Conservation (phyloP, 2,797 vertebrate genomes). For the Hypotaenidia philippensis region DNA sequence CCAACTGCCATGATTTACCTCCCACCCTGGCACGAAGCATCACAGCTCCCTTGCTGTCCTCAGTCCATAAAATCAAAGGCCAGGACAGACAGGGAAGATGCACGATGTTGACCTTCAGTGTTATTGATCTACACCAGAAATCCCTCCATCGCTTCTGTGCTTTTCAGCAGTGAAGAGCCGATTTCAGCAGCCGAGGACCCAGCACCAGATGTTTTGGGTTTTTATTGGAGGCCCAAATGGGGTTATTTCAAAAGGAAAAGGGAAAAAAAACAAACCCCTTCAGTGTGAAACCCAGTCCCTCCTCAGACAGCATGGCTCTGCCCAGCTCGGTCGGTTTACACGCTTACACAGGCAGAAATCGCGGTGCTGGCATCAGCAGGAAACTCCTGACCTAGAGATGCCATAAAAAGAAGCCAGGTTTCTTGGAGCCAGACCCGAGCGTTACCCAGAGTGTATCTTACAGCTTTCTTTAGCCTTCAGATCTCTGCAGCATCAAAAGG, state of each 20-base stretch:
- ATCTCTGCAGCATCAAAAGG: neutral
- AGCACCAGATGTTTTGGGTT: slow-evolving; percentile 20
- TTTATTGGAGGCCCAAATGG: slow-evolving; percentile 39
- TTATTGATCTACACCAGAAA: neutral
- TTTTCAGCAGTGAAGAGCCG: neutral
- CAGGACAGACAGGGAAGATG: neutral
- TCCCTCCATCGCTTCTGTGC: neutral
- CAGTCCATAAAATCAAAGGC: neutral
- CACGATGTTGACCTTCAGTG: neutral
- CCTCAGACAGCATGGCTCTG: neutral
- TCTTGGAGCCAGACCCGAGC: neutral
- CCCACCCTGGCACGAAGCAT: neutral
- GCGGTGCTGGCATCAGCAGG: neutral
- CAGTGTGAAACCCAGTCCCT: neutral
- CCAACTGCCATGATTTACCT: neutral
- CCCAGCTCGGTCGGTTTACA: neutral
- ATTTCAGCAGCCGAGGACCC: slow-evolving; percentile 29
- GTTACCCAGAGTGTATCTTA: neutral
- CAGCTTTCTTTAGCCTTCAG: slow-evolving; percentile 21
- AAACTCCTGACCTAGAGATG: neutral
- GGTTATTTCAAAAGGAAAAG: slow-evolving; percentile 42
- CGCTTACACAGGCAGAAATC: neutral
- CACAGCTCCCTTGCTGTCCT: neutral
- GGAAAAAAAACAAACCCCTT: neutral
- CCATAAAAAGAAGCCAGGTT: slow-evolving; percentile 7